Conservation (phyloP, 2,888 invertebrate species). For the Drosophila kokeensis region DNA sequence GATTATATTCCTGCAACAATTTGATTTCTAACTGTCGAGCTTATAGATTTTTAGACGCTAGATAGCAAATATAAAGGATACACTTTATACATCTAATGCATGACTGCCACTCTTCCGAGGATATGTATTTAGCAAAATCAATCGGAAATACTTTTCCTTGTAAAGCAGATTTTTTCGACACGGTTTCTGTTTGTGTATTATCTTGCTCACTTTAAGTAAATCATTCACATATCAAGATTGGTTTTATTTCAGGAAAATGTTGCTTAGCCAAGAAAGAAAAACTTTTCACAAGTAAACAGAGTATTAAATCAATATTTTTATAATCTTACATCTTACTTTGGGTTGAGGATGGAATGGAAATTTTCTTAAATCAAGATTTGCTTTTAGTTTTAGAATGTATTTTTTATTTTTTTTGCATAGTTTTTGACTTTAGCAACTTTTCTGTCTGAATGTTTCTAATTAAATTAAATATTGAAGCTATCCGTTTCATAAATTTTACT, state of each 20-base stretch:
- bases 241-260: background rate
- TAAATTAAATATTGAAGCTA: background rate
- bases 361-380: too few species aligned
- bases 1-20: constrained; percentile 10
- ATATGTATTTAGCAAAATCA: background rate
- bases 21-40: background rate
- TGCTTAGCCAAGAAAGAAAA: background rate
- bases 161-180: background rate
- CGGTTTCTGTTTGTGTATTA: background rate
- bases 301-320: background rate
- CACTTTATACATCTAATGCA: background rate
- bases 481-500: background rate
- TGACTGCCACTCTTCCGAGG: background rate
- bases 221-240: background rate
- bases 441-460: background rate
- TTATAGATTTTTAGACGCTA: background rate
- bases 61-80: background rate
- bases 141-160: background rate
- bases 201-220: background rate
- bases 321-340: background rate
- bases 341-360: background rate
- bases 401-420: background rate
- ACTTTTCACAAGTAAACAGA: background rate
- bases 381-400: too few species aligned
- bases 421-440: background rate